Percentiles rank a stretch among this genome's conserved stretches.
phyloP scores from a whole-genome alignment of 2,113 vertebrate genomes.

The Microcebus murinus region DNA sequence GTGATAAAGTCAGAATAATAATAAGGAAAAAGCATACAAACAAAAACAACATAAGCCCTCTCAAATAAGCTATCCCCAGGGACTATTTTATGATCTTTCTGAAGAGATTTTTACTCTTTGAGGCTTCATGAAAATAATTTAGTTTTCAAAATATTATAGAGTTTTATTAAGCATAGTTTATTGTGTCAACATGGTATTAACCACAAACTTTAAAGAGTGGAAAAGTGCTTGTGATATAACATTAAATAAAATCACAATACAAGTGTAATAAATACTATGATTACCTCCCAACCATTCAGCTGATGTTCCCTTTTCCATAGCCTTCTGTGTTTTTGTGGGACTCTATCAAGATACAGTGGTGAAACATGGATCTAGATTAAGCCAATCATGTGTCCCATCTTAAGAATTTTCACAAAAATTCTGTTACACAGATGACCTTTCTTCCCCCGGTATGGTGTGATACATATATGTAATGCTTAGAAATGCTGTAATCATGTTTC shows the following conservation, averaged over 20 bases:
- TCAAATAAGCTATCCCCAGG: neutral
- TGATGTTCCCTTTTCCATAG: neutral
- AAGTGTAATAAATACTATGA: neutral
- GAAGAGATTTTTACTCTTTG: neutral
- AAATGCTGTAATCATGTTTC: neutral
- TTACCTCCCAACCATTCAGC: neutral
- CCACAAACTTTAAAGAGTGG: neutral
- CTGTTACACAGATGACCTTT: neutral
- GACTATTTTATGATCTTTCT: neutral
- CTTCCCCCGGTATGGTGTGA: neutral
- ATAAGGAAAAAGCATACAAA: neutral
- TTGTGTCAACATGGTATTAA: neutral
- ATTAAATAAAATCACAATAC: neutral
- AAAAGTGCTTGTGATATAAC: neutral
- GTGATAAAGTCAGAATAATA: neutral
- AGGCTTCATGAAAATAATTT: slow-evolving; percentile 1
- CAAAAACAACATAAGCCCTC: neutral
- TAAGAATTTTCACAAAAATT: slow-evolving; percentile 5
- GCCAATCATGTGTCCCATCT: neutral
- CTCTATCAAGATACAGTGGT: neutral
- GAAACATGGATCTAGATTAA: neutral
- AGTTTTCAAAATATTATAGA: neutral
- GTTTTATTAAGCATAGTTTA: neutral
- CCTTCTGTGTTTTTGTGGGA: neutral
- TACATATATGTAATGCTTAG: neutral